These are phyloP conservation scores for Hydropsyche tenuis DNA, from an alignment of 1,140 invertebrate species.

Conservation along the genomic window DNA sequence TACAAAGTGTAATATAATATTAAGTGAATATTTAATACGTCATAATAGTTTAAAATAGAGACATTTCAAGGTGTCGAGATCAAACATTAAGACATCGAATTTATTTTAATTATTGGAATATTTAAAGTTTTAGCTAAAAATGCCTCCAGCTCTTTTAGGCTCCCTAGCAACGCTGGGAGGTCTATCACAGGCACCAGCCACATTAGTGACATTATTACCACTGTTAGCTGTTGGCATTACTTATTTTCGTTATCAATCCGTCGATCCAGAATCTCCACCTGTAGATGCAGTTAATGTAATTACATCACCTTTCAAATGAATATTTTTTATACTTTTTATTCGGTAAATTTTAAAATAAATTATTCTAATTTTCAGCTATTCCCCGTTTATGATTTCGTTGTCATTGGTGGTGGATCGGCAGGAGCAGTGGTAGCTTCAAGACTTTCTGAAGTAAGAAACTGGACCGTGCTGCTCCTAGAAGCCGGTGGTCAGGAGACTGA, in stretches of 20 bases:
- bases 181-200: conserved; percentile 59
- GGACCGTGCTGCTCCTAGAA: conserved; percentile 82
- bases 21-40: not conserved
- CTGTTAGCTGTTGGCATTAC: conserved; percentile 80
- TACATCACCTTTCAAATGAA: conserved; percentile 47
- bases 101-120: not conserved
- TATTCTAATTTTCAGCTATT: conserved; percentile 65
- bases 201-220: conserved; percentile 77
- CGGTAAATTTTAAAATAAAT: conserved; percentile 10
- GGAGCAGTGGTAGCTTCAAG: conserved; percentile 92
- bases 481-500: conserved; percentile 84
- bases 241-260: conserved; percentile 79
- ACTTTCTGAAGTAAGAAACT: conserved; percentile 79
- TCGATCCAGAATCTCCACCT: conserved; percentile 82
- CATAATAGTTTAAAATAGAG: not conserved
- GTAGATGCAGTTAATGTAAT: conserved; percentile 73
- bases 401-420: conserved; percentile 91
- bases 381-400: conserved; percentile 80
- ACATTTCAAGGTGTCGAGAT: not conserved
- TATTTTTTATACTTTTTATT: conserved; percentile 8
- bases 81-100: not conserved
- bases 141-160: conserved; percentile 57
- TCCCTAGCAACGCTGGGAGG: conserved; percentile 55
- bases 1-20: not conserved
- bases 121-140: conserved; percentile 43